phyloP scores from a whole-genome alignment of 2,113 vertebrate genomes.

The Leptobrachium ailaonicum region DNA sequence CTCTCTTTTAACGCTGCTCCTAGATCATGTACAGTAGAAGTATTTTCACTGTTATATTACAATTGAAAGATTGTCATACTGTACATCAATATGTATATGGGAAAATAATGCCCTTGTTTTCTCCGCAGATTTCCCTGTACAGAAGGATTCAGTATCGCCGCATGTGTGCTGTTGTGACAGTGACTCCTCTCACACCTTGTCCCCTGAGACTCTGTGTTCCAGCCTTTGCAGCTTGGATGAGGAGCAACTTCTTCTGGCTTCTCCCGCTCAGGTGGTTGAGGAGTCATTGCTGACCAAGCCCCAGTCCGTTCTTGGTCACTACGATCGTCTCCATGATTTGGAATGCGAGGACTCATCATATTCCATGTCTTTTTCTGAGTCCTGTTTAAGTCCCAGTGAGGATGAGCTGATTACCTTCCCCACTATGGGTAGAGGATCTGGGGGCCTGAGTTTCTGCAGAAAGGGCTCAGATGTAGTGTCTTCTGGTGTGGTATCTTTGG shows the following conservation, averaged over 20 bases:
- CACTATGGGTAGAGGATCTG: conserved; percentile 27
- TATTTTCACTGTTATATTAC: too few relatives aligned
- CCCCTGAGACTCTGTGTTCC: conserved; percentile 91
- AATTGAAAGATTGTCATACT: too few relatives aligned
- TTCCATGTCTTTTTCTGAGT: conserved; percentile 83
- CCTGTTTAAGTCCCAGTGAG: conserved; percentile 82
- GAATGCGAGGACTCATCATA: conserved; percentile 83
- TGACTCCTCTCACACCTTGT: conserved; percentile 86
- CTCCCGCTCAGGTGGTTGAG: conserved; percentile 79
- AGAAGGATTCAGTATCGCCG: conserved; percentile 77
- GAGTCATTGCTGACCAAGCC: conserved; percentile 81
- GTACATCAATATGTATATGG: too few relatives aligned
- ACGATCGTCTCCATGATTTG: conserved; percentile 76
- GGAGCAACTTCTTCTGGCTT: conserved; percentile 78
- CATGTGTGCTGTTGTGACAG: conserved; percentile 78
- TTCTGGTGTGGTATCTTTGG: conserved; percentile 89
- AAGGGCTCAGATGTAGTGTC: conserved; percentile 90
- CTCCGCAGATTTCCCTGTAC: conserved; percentile 80
- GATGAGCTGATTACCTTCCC: conserved; percentile 79
- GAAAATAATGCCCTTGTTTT: conserved; percentile 56
- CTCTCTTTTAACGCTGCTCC: too few relatives aligned
- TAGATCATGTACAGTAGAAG: too few relatives aligned
- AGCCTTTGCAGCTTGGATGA: conserved; percentile 94
- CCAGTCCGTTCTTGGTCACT: conserved; percentile 77
- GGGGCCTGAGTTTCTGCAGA: conserved; percentile 53